These are phyloP conservation scores for Orbicella faveolata DNA, from an alignment of 64 coral and sea anemone species.

Conservation along the genomic window DNA sequence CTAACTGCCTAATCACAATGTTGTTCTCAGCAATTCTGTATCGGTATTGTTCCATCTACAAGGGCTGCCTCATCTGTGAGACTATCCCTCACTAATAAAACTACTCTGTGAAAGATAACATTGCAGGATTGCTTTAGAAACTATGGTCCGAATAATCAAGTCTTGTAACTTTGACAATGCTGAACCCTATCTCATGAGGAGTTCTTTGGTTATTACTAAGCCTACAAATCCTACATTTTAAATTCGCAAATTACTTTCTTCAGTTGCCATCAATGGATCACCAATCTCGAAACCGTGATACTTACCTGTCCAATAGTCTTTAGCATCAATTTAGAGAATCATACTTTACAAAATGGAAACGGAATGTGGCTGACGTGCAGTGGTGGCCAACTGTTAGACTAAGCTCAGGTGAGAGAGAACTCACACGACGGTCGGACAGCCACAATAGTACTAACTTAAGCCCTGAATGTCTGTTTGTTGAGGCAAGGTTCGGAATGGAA, in stretches of 20 bases:
- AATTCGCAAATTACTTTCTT: neutral
- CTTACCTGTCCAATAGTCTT: conserved; percentile 29
- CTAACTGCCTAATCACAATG: too few species aligned
- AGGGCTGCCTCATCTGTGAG: too few species aligned
- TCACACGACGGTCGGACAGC: conserved; percentile 36
- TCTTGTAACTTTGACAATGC: neutral
- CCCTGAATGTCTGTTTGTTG: conserved; percentile 49
- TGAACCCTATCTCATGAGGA: neutral
- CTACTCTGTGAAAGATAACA: too few species aligned
- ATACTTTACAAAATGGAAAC: conserved; percentile 40
- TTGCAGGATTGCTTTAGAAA: too few species aligned
- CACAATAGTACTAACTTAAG: conserved; percentile 42
- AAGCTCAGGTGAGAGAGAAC: conserved; percentile 33
- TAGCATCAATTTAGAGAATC: conserved; percentile 49
- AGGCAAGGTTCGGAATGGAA: conserved; percentile 47
- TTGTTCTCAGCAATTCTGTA: too few species aligned
- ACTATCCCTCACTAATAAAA: too few species aligned
- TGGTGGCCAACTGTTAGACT: conserved; percentile 47
- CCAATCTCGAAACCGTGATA: conserved; percentile 18
- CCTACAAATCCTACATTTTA: neutral
- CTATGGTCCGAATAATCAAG: too few species aligned
- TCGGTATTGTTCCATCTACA: too few species aligned
- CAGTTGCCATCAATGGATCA: conserved; percentile 1
- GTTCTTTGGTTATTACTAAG: neutral
- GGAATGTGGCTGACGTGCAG: conserved; percentile 34